Percentiles rank a stretch among this genome's conserved stretches.
These are phyloP conservation scores for Drosophila recens DNA, from an alignment of 2,888 invertebrate species.

Conservation along the genomic window DNA sequence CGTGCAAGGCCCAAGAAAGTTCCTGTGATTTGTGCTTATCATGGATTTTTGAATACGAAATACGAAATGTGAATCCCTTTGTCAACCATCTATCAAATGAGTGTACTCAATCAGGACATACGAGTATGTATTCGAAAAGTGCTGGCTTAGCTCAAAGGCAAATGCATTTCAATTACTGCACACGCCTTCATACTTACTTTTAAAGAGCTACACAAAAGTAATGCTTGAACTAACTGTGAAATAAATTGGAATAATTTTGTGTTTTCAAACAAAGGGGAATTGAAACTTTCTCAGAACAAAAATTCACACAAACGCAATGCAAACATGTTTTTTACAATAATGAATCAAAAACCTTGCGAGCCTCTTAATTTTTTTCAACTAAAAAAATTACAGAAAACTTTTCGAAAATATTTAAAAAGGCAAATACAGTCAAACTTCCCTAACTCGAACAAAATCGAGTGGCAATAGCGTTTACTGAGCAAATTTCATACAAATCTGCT, in stretches of 20 bases:
- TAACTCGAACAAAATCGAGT: too few relatives aligned
- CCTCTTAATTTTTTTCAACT: too few relatives aligned
- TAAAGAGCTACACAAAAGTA: background rate
- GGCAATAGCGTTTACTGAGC: too few relatives aligned
- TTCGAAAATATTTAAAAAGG: too few relatives aligned
- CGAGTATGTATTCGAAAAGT: background rate
- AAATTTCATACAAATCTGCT: too few relatives aligned
- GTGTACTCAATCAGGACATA: constrained; percentile 2
- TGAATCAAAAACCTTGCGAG: too few relatives aligned
- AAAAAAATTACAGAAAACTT: too few relatives aligned
- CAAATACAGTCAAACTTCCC: too few relatives aligned
- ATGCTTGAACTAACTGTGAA: background rate
- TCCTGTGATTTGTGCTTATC: constrained; percentile 13
- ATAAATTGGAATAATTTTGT: background rate
- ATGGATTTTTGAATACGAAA: constrained; percentile 1
- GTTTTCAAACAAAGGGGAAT: too few relatives aligned
- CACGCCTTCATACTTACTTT: constrained; percentile 12
- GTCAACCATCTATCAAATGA: constrained; percentile 13
- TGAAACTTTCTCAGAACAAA: too few relatives aligned
- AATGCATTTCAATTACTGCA: background rate
- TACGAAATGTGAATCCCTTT: constrained; percentile 13
- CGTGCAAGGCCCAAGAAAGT: constrained; percentile 10
- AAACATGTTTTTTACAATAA: too few relatives aligned
- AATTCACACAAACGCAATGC: too few relatives aligned
- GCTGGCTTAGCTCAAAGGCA: background rate